phyloP scores from a whole-genome alignment of 2,888 invertebrate species.

The Camponotus fellah region DNA sequence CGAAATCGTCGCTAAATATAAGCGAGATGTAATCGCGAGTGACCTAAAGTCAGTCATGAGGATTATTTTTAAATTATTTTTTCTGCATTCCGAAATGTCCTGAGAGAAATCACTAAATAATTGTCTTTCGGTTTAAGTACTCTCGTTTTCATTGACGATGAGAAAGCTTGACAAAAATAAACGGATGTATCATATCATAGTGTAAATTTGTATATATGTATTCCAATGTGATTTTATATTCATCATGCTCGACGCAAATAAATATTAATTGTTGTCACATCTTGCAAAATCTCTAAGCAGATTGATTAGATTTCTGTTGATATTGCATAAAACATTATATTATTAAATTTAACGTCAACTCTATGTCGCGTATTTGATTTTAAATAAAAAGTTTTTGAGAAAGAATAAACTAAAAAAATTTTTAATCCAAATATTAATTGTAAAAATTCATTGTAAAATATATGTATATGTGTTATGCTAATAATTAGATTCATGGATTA shows the following conservation, averaged over 20 bases:
- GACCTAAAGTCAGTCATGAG: slow-evolving; percentile 2
- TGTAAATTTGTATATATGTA: slow-evolving; percentile 33
- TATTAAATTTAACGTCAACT: slow-evolving; percentile 2
- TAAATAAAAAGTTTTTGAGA: not conserved
- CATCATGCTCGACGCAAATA: not conserved
- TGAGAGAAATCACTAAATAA: slow-evolving; percentile 54
- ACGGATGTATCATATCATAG: not conserved
- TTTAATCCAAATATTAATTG: not conserved
- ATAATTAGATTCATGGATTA: not conserved
- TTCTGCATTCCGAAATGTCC: not conserved
- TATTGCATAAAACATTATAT: not conserved
- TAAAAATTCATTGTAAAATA: not conserved
- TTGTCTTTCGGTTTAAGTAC: slow-evolving; percentile 55
- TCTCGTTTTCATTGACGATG: slow-evolving; percentile 52
- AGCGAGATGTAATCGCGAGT: slow-evolving; percentile 51
- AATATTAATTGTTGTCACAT: slow-evolving; percentile 11
- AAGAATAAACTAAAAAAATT: not conserved
- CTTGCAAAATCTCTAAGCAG: not conserved
- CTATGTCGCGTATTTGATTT: not conserved
- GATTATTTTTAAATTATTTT: slow-evolving; percentile 47
- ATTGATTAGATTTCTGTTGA: not conserved
- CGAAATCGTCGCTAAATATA: slow-evolving; percentile 40
- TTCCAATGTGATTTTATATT: slow-evolving; percentile 5
- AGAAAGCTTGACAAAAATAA: slow-evolving; percentile 56
- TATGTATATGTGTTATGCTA: not conserved